Evolutionary conservation across 2,888 invertebrate species (phyloP), one percentile per base, ranked within the genome.

Genomic region (Lapara coniferarum): DNA sequence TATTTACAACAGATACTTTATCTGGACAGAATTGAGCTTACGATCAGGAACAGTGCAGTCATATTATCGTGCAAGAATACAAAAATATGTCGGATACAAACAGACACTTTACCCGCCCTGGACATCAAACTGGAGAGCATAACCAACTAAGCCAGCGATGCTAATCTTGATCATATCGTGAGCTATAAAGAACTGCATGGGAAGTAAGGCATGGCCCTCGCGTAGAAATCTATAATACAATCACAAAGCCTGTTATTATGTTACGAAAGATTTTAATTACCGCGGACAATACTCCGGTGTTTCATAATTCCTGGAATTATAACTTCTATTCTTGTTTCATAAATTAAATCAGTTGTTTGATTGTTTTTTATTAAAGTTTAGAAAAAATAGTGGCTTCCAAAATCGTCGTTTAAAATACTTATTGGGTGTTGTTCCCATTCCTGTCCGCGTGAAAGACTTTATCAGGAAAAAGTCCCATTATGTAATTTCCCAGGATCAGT

Each of bases 241-340:
- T 19, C 63, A 13, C 6, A 63, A 16, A 10, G 10, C 55, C 71
- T 71, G 67, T 67, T 67, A 67, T 67, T 67, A 67, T 44, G 46
- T 56, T 56, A 56, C 56, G 69, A 59, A 67, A 56, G 49, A 66
- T 58, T 59, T 71, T 71, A 71, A 71, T 71, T 69, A 69, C 56
- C 19, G 63, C 13, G 46, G 13, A 49, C 49, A 19, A 19, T 19
- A 13, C 63, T 13, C 19, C 19, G 13, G 7, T 12, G 19, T n/a
- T 46, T 7, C 19, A 59, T 25, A 63, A 63, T 63, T 63, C 63
- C 5, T 19, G 46, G 12, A 63, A 49, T 19, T 13, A 63, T 19
- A 5, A 19, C 49, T 63, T 30, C 57, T 16, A 25, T 37, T 37
- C 14, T 13, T 58, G 14, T 14, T 59, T 46, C 37, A 37, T 12